Percentiles rank a stretch among this genome's conserved stretches.
Evolutionary conservation across 2,113 vertebrate species (phyloP).

Genomic region (Okapia johnstoni): DNA sequence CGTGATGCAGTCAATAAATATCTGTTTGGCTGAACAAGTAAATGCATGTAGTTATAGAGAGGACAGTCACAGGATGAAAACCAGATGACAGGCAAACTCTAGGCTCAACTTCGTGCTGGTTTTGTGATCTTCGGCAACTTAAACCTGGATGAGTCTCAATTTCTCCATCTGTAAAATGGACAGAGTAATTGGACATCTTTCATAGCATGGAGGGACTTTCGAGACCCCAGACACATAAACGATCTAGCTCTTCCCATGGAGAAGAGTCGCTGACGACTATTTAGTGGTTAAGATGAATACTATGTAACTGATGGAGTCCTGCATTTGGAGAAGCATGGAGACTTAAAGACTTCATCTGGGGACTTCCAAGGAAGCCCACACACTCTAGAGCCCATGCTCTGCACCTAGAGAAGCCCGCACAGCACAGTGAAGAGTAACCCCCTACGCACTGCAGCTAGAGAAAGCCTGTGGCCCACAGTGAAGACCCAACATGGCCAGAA

Average conservation of each 20-base stretch:
- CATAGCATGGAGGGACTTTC: fast-evolving
- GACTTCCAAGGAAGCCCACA: background rate
- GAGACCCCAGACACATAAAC: background rate
- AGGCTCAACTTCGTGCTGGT: background rate
- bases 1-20: background rate
- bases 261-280: background rate
- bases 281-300: background rate
- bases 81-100: background rate
- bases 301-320: fast-evolving
- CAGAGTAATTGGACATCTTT: background rate
- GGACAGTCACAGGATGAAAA: background rate
- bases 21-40: background rate
- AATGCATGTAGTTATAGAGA: fast-evolving
- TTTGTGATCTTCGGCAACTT: background rate
- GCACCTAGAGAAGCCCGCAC: too few species aligned
- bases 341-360: background rate
- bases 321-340: too few species aligned
- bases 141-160: background rate
- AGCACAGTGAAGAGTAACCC: too few species aligned
- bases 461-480: background rate
- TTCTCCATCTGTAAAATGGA: background rate
- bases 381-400: background rate
- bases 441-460: background rate
- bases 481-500: background rate
- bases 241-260: fast-evolving